Base-by-base conservation (phyloP, 2,797 vertebrate genomes). In the Sebastolobus alascanus region DNA sequence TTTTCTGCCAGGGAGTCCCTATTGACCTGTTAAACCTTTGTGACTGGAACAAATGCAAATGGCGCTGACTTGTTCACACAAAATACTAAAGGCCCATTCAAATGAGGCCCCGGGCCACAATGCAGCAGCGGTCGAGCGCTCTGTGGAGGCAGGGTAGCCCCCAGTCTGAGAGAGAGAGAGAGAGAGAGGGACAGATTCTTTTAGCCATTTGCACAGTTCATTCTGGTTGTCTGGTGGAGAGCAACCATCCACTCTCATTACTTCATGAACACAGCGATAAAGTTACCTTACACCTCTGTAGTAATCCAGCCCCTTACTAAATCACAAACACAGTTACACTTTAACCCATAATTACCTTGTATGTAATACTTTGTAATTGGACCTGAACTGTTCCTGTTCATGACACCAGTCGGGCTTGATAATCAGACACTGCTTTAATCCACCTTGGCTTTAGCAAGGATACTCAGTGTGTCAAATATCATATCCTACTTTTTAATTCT, bases 1-100 rank as follows among this genome's bases (percentile, higher is more conserved):
- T 93, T 95, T 96, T 96, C 95, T 96, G 96, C 93, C 95, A 97
- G 96, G 95, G 96, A 95, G 96, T 96, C 95, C 96, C 96, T 96
- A 95, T 96, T 97, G 97, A 97, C 97, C 97, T 98, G 97, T 94
- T 97, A 97, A 97, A 97, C 96, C 97, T 97, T 97, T 96, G 96
- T 96, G 97, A 97, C 97, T 97, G 97, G 96, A 97, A 97, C 96
- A 97, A 97, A 97, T 98, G 97, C 97, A 97, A 98, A 98, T 98
- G 95, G 95, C 95, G 94, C 96, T 96, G 96, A 97, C 96, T 97
- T 97, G 96, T 96, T 96, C 97, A 95, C 96, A 96, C 95, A 97
- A 97, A 97, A 96, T 96, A 97, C 95, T 96, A 96, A 97, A 96
- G 95, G 95, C 88, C 95, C 95, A 97, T 97, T 97, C 96, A 97